Evolutionary conservation across 2,888 invertebrate genomes (phyloP).

Genomic region (Lepidochrysops patricia): DNA sequence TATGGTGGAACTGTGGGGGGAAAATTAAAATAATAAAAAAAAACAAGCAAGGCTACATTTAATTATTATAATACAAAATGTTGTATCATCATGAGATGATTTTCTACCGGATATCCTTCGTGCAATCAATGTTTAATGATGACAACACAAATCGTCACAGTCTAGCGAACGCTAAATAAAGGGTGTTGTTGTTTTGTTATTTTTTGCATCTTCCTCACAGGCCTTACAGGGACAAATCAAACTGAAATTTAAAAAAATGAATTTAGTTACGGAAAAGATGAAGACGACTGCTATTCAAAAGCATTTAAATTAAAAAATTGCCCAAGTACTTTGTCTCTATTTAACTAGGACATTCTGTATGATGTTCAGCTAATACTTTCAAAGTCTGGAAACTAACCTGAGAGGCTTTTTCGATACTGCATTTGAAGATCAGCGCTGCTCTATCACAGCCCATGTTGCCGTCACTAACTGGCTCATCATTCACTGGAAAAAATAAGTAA

Average conservation of each 20-base stretch:
- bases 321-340: too few species aligned
- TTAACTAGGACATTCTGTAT: too few species aligned
- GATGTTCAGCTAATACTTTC: too few species aligned
- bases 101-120: not conserved
- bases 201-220: not conserved
- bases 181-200: not conserved
- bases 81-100: not conserved
- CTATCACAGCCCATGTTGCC: constrained; percentile 33
- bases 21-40: not conserved
- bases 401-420: constrained; percentile 26
- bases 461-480: constrained; percentile 30
- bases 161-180: not conserved
- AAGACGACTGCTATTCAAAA: too few species aligned
- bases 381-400: constrained; percentile 23
- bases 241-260: not conserved
- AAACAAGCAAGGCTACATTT: not conserved
- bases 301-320: too few species aligned
- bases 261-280: not conserved
- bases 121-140: constrained; percentile 3
- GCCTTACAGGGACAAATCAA: not conserved
- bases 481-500: constrained; percentile 32
- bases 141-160: not conserved
- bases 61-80: not conserved
- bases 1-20: not conserved
- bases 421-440: constrained; percentile 32